A percentile compares a stretch with the other conserved stretches of the same genome.
phyloP scores from a whole-genome alignment of 1,140 invertebrate species.

The Drosophila dunni region DNA sequence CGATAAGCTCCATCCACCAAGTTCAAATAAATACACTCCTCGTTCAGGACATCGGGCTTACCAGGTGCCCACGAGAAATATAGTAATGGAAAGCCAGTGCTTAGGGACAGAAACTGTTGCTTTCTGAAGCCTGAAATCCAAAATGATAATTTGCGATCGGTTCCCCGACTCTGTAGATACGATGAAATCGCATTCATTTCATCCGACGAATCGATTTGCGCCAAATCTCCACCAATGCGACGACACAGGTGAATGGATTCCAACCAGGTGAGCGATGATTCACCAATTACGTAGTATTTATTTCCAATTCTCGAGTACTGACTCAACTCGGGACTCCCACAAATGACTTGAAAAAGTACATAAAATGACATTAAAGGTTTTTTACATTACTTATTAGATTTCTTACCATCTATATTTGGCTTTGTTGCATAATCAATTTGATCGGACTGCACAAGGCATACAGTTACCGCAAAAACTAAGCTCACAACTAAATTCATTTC shows the following conservation, averaged over 20 bases:
- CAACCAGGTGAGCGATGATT: constrained; percentile 5
- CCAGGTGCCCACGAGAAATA: constrained; percentile 25
- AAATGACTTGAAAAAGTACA: background rate
- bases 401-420: background rate
- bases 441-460: too few species aligned
- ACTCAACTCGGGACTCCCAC: background rate
- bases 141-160: background rate
- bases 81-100: constrained; percentile 23
- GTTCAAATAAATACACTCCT: constrained; percentile 45
- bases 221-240: constrained; percentile 22
- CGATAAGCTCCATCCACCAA: background rate
- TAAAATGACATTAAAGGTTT: too few species aligned
- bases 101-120: constrained; percentile 7
- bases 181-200: constrained; percentile 19
- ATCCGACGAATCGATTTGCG: constrained; percentile 10
- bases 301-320: constrained; percentile 1
- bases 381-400: background rate
- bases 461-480: too few species aligned
- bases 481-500: too few species aligned
- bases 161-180: constrained; percentile 5
- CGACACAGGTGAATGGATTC: constrained; percentile 19
- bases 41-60: constrained; percentile 42
- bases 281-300: constrained; percentile 29
- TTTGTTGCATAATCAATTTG: too few species aligned
- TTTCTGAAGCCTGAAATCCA: constrained; percentile 36